A percentile compares a stretch with the other conserved stretches of the same genome.
Conservation (phyloP, 92 coral and sea anemone genomes). For the Siderastrea siderea region DNA sequence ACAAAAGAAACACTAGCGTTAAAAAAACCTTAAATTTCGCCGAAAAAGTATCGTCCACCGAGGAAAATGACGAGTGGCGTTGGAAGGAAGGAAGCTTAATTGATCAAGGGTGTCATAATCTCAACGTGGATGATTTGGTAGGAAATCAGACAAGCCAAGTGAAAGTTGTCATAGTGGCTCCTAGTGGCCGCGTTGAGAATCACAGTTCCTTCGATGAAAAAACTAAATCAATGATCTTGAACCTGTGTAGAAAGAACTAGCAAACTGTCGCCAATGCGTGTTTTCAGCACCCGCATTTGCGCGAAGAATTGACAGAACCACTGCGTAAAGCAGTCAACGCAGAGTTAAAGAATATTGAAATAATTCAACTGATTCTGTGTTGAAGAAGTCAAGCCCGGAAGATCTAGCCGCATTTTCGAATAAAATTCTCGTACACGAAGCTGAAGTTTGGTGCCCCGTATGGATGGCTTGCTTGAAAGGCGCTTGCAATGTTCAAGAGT, state of each 20-base stretch:
- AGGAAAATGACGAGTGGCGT: no score
- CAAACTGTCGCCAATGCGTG: constrained; percentile 47
- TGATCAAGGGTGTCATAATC: no score
- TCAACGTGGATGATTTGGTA: constrained; percentile 18
- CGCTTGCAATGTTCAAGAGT: constrained; percentile 37
- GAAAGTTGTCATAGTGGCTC: constrained; percentile 55
- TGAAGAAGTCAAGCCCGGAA: constrained; percentile 47
- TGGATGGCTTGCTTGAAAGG: constrained; percentile 60
- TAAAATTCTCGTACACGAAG: constrained; percentile 59
- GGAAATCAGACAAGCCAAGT: constrained; percentile 25
- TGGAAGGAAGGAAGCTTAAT: no score
- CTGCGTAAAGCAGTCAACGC: constrained; percentile 46
- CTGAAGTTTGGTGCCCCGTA: constrained; percentile 56
- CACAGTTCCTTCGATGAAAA: constrained; percentile 44
- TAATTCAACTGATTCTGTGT: constrained; percentile 46
- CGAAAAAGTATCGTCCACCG: no score
- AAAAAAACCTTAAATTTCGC: no score
- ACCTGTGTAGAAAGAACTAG: constrained; percentile 44
- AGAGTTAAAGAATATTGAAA: constrained; percentile 46
- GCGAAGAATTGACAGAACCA: constrained; percentile 36
- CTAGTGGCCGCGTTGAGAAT: constrained; percentile 34
- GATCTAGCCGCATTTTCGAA: constrained; percentile 50
- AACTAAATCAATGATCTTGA: constrained; percentile 56
- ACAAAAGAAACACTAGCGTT: no score
- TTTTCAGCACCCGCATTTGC: constrained; percentile 30